phyloP scores from a whole-genome alignment of 2,797 vertebrate genomes.

The Hozukius guyotensis region DNA sequence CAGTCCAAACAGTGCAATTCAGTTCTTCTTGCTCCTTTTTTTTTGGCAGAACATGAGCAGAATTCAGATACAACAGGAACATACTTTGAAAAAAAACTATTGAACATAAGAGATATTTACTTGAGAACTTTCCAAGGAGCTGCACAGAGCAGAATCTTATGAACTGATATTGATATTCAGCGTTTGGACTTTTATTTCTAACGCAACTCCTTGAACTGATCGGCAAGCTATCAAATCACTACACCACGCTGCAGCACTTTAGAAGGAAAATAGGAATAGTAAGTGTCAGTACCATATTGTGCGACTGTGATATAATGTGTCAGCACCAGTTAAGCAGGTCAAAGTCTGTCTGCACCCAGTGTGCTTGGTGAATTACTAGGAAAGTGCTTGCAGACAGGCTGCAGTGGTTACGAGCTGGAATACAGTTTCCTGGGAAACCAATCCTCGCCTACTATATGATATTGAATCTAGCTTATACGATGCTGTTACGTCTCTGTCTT shows the following conservation, averaged over 20 bases:
- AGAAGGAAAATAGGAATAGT: background rate
- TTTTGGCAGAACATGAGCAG: slow-evolving; percentile 12
- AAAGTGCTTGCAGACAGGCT: slow-evolving; percentile 28
- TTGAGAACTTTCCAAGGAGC: background rate
- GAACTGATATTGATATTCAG: background rate
- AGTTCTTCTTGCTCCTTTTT: background rate
- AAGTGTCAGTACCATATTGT: background rate
- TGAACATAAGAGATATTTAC: background rate
- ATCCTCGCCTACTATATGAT: background rate
- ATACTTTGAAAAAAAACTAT: background rate
- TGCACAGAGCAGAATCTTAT: background rate
- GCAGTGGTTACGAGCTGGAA: background rate
- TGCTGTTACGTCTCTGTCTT: background rate
- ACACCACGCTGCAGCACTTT: background rate
- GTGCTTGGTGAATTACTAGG: slow-evolving; percentile 18
- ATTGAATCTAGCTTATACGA: background rate
- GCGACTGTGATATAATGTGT: slow-evolving; percentile 7
- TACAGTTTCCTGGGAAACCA: slow-evolving; percentile 54
- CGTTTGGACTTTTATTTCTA: background rate
- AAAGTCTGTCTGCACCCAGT: background rate
- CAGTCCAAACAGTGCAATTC: slow-evolving; percentile 18
- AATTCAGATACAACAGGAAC: slow-evolving; percentile 16
- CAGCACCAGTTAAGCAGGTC: slow-evolving; percentile 29
- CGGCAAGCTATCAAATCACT: background rate
- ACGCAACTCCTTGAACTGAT: background rate